Conservation (phyloP, 2,797 vertebrate genomes). For the Takifugu ocellatus region DNA sequence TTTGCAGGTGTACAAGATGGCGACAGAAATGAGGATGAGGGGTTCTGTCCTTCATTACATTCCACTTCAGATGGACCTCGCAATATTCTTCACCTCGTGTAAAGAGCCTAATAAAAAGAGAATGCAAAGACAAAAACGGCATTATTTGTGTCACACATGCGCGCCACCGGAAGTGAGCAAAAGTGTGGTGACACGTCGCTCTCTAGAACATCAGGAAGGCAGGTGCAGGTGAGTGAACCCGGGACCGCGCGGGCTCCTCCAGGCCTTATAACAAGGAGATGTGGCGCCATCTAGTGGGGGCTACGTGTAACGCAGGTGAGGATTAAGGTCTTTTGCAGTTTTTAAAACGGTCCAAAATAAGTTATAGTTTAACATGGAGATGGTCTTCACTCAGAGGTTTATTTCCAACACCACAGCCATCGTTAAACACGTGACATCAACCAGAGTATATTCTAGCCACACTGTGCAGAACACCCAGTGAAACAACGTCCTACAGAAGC, state of each 20-base stretch:
- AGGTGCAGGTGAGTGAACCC: slow-evolving; percentile 12
- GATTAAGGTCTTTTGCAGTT: too few species aligned
- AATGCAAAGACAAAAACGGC: slow-evolving; percentile 39
- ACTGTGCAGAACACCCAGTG: slow-evolving; percentile 35
- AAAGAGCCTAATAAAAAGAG: slow-evolving; percentile 62
- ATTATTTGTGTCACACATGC: slow-evolving; percentile 16
- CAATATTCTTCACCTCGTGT: slow-evolving; percentile 48
- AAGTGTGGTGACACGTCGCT: slow-evolving; percentile 14
- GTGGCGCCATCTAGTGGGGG: slow-evolving; percentile 13
- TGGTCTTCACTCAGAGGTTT: background rate
- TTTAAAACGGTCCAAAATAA: too few species aligned
- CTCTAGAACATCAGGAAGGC: slow-evolving; percentile 23
- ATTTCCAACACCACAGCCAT: background rate
- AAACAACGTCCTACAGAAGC: slow-evolving; percentile 26
- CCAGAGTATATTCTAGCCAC: slow-evolving; percentile 28
- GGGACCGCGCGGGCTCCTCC: too few species aligned
- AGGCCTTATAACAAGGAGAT: too few species aligned
- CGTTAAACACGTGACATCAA: slow-evolving; percentile 31
- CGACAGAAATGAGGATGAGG: slow-evolving; percentile 13
- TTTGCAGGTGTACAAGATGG: slow-evolving; percentile 9
- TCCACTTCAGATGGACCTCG: slow-evolving; percentile 47
- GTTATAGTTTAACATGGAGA: too few species aligned
- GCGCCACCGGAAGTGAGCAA: too few species aligned
- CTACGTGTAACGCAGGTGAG: background rate
- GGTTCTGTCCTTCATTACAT: slow-evolving; percentile 62